phyloP scores from a whole-genome alignment of 2,113 vertebrate species.

The Amazona guildingii region DNA sequence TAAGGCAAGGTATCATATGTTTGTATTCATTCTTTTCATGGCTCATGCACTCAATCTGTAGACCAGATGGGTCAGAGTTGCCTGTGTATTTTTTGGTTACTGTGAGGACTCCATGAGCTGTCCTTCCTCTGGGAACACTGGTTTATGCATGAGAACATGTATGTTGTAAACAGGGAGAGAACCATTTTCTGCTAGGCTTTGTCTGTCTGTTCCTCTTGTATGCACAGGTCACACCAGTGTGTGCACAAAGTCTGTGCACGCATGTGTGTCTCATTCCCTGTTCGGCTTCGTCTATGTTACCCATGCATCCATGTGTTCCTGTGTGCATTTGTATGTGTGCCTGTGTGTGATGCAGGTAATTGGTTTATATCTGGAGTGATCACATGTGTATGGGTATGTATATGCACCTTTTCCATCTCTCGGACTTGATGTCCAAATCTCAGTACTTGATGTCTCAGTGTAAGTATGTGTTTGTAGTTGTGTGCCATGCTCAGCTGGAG shows the following conservation, averaged over 20 bases:
- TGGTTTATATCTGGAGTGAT: neutral
- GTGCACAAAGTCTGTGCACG: neutral
- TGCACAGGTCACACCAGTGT: neutral
- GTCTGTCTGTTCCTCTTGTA: neutral
- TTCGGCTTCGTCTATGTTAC: neutral
- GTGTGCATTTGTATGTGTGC: neutral
- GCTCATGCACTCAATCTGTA: neutral
- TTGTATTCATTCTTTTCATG: conserved; percentile 9
- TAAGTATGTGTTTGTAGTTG: neutral
- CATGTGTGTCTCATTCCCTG: neutral
- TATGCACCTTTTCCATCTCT: neutral
- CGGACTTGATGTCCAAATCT: neutral
- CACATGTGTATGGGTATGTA: neutral
- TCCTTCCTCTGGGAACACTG: neutral
- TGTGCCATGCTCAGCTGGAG: neutral
- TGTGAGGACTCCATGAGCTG: neutral
- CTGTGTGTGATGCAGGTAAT: neutral
- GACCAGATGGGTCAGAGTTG: conserved; percentile 24
- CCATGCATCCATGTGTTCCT: neutral
- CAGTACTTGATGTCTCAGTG: neutral
- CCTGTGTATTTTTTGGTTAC: conserved; percentile 24
- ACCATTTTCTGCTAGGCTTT: neutral
- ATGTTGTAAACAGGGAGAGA: neutral
- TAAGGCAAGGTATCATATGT: conserved; percentile 22
- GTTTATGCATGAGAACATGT: neutral